Evolutionary conservation across 2,888 invertebrate genomes (phyloP), one percentile per base, ranked within the genome.

Genomic region (Galerucella calmariensis): DNA sequence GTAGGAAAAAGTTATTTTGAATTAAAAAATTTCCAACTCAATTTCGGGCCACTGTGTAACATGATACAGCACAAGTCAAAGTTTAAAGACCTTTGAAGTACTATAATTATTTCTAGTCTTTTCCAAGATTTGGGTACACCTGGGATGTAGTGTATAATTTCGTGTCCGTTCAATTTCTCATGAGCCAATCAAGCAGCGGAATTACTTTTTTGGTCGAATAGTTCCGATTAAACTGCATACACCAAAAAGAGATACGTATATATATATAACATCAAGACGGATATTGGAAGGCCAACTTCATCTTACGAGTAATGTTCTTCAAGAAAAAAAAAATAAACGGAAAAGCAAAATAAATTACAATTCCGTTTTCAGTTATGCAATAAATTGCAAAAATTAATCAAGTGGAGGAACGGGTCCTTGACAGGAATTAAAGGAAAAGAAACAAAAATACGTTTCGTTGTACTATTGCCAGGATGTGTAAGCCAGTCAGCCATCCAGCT

Each of bases 321-420:
- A 35, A 35, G 35, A 35, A 35, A 73, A 71, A 76, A 77, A 75
- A 72, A 66, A 72, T 56, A 70, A 77, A 70, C 44, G 69, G 20
- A 70, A 76, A 67, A 70, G 65, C 71, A 74, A 81, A 79, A 83
- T 82, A 83, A 82, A 83, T 82, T 82, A 80, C 79, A 76, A 81
- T 81, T 81, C 80, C 81, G 82, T 78, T 82, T 67, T 79, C 81
- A 81, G 81, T 83, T 83, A 82, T 82, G 83, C 82, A 83, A 84
- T 84, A 84, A 84, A 84, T 84, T 82, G 81, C 80, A 82, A 83
- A 84, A 83, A 84, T 84, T 83, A 84, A 84, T 84, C 84, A 84
- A 83, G 82, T 79, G 82, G 75, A 79, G 81, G 78, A 81, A 78
- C 78, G 80, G 80, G 77, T 78, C 79, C 81, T 78, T 79, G 82